Evolutionary conservation across 2,113 vertebrate genomes (phyloP), one percentile per base, ranked within the genome.

Genomic region (Circaetus cinerascens): DNA sequence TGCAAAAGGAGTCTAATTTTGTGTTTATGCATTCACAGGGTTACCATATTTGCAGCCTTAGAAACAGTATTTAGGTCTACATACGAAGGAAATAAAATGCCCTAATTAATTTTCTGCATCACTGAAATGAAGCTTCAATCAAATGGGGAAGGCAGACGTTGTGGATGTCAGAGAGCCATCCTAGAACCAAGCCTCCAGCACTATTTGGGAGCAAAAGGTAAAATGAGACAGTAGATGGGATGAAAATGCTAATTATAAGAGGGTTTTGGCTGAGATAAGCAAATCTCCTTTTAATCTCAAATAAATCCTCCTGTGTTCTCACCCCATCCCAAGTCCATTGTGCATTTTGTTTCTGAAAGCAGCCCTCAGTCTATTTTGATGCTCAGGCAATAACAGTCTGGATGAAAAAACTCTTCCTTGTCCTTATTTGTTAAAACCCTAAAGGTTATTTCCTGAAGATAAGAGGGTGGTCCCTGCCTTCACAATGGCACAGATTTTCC

Each of bases 41-140:
- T 48, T 83, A 64, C 46, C 29, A n/a, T 77, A 68, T 88, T 74
- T 90, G 17, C 63, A 94, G 53, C 38, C 38, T 68, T 36, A 32
- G 75, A 92, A 95, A 60, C 40, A 72, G 40, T 26, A 34, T 73
- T 76, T 90, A 87, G 76, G 84, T 81, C 93, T 85, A 32, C 41
- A 60, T 87, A 73, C 0, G 50, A 93, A 79, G 82, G 76, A 97
- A 96, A 82, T 92, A 78, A 94, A 96, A 92, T 87, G 51, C 45
- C 56, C 46, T 95, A 51, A 97, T 97, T 97, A 95, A 97, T 97
- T 96, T 97, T 97, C 95, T 96, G 92, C 96, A 88, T 60, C 74
- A 46, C 67, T 91, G 94, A 72, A 91, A 96, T 26, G 59, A 55
- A 91, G 43, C 71, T 64, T 62, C 85, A 76, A 83, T 95, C 87